Base-by-base conservation (phyloP, 2,888 invertebrate genomes). In the Plebejus melissa region DNA sequence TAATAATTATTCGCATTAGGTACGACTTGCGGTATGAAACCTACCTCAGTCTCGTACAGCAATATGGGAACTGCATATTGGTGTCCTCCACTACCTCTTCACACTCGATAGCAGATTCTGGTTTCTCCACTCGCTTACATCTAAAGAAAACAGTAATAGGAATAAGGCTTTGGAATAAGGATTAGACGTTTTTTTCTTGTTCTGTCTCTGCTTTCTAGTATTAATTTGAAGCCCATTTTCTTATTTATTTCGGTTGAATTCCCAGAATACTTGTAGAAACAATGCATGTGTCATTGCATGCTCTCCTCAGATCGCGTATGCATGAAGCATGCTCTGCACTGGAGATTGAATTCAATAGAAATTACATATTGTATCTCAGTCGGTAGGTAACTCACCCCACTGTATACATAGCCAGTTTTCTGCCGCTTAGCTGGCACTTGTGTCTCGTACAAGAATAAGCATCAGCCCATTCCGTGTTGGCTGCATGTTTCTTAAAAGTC, bases 61-160 rank as follows among this genome's bases (percentile, higher is more conserved):
- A 93, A 80, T 84, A 93, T 0, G 93, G 93, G 78, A 93, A 93
- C 83, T 93, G 92, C 90, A 93, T 93, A 76, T 93, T 93, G 16
- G 93, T 93, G 46, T 93, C 93, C 81, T 93, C 93, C 0, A 93
- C 93, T 2, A 93, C 93, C 74, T 93, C 93, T 65, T 93, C 93
- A 70, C 93, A 93, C 74, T 93, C 93, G 11, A 93, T 93, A 0
- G 93, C 93, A 0, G 92, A 92, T 50, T 93, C 93, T 0, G 93
- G 93, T 0, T 92, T 91, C 74, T 92, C 92, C 0, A 93, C 93
- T 0, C 90, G 84, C 72, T 93, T 93, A 80, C 93, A 93, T 2
- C 93, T 93, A 0, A 78, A 22, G 28, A 28, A 41, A 22, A 54
- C 54, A 16, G 13, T 54, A 50, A 54, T 54, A 54, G 46, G 11